Conservation (phyloP, 2,888 invertebrate species). For the Sarcophaga variegata region DNA sequence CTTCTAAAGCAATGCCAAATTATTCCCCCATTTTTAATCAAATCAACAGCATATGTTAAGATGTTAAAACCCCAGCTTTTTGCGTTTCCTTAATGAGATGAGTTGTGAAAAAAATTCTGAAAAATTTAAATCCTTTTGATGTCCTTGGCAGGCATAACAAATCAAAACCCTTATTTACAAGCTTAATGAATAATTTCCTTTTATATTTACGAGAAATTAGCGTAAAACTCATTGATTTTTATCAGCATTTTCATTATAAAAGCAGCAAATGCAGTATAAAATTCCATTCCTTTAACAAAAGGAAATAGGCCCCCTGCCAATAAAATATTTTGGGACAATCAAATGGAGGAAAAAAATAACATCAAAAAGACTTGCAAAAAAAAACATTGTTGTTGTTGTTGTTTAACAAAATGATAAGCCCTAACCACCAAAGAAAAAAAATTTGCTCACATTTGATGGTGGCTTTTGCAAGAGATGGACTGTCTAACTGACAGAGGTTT, state of each 20-base stretch:
- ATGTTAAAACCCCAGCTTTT: background rate
- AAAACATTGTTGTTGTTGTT: constrained; percentile 44
- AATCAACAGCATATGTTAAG: background rate
- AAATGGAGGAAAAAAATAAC: constrained; percentile 4
- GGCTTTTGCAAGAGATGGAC: constrained; percentile 5
- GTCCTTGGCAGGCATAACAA: constrained; percentile 26
- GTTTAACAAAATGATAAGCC: constrained; percentile 57
- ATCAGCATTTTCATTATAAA: constrained; percentile 34
- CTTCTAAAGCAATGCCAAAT: background rate
- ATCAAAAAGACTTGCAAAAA: constrained; percentile 67
- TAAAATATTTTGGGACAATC: constrained; percentile 19
- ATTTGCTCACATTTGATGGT: background rate
- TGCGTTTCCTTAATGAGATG: background rate
- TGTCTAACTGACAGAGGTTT: constrained; percentile 25
- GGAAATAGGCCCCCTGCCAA: background rate
- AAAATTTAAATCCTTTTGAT: constrained; percentile 33
- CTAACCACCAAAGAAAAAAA: background rate
- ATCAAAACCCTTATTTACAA: constrained; percentile 37
- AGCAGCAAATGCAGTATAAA: background rate
- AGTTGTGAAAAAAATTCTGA: background rate
- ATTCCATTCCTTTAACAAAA: background rate
- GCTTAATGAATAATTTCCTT: constrained; percentile 8
- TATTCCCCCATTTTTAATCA: background rate
- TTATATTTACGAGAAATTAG: constrained; percentile 44
- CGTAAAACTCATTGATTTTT: constrained; percentile 64